phyloP scores from a whole-genome alignment of 53 echinoderm and acorn worm species.

The Henricia sp. region DNA sequence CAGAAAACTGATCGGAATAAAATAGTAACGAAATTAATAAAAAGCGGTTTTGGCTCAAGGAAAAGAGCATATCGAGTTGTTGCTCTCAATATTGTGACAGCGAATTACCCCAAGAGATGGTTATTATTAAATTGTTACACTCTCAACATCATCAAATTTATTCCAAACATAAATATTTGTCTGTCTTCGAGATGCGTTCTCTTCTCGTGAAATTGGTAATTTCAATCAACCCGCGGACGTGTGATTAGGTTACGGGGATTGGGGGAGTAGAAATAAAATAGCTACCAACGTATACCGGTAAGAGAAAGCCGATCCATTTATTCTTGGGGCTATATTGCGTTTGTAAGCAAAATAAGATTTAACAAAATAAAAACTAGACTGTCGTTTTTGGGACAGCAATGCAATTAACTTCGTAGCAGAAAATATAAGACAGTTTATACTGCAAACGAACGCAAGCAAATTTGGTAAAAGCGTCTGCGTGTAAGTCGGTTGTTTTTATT shows the following conservation, averaged over 20 bases:
- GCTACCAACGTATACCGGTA: too few species aligned
- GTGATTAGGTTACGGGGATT: slow-evolving; percentile 21
- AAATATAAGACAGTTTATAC: too few species aligned
- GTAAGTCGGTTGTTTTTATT: too few species aligned
- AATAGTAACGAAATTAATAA: slow-evolving; percentile 30
- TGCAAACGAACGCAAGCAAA: too few species aligned
- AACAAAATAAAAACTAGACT: too few species aligned
- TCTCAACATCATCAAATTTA: not conserved
- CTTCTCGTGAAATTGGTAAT: not conserved
- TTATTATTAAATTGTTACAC: slow-evolving; percentile 27
- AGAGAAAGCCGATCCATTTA: too few species aligned
- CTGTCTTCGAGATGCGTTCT: not conserved
- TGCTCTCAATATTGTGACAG: slow-evolving; percentile 12
- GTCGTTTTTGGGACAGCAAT: too few species aligned
- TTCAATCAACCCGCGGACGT: not conserved
- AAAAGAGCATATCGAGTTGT: not conserved
- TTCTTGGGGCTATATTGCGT: too few species aligned
- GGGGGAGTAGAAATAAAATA: not conserved
- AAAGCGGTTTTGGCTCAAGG: not conserved
- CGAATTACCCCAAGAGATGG: not conserved
- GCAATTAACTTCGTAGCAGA: too few species aligned
- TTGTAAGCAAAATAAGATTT: too few species aligned
- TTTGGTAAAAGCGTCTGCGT: too few species aligned
- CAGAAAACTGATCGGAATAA: not conserved
- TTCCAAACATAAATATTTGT: not conserved